Base-by-base conservation (phyloP, 1,140 invertebrate species). In the Drosophila seguyi region DNA sequence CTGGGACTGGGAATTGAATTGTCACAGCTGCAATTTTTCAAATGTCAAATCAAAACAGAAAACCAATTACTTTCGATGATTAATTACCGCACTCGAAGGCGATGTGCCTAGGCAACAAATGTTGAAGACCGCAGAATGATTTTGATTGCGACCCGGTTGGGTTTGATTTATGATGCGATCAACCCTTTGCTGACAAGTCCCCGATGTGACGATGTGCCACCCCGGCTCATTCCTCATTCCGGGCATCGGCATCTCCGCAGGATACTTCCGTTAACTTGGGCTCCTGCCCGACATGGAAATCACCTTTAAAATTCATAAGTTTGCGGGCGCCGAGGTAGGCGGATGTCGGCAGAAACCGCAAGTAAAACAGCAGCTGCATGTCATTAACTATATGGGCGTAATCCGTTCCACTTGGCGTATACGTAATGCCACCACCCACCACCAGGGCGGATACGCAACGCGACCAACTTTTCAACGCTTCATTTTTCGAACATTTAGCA, bases 241-340 rank as follows among this genome's bases (percentile, higher is more conserved):
- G 20, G 22, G 14, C n/a, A 42, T 13, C 25, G 11, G 25, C 41
- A 53, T 27, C 29, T 38, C 47, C 13, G n/a, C 38, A 53, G 47
- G 67, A 69, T 47, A 14, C 42, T 55, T 55, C 27, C 8, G 16
- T 27, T n/a, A 34, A 41, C 66, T 72, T 72, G 42, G 0, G 22
- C 47, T 53, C 47, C 66, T 53, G 36, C 44, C 5, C 83, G 61
- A 71, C 79, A 87, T 66, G 75, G 55, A 65, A 87, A 87, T 87
- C 84, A 88, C 85, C 84, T 90, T 90, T 90, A 85, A 88, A 88
- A 88, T 88, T 88, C 85, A 88, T 88, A 90, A 90, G 85, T 90
- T 85, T 85, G 73, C 53, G 39, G 55, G 44, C 25, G 20, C 14
- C 6, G 34, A 29, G 44, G 20, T 6, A 27, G 16, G 36, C 29